Base-by-base conservation (phyloP, 1,140 invertebrate genomes). In the Drosophila gunungcola region DNA sequence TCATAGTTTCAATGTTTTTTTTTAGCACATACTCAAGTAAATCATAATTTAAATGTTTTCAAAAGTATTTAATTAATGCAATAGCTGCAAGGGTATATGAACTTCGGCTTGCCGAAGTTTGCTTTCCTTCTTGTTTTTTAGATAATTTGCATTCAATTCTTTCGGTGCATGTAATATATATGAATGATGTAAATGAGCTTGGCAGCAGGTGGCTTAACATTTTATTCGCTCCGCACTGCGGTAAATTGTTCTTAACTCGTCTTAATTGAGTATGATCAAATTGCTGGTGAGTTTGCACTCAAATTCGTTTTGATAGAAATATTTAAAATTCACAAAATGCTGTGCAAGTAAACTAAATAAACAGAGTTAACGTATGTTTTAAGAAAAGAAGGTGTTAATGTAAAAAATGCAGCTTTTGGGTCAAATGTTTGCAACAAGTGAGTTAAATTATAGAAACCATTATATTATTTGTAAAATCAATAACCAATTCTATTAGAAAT, bases 191-290 rank as follows among this genome's bases (percentile, higher is more conserved):
- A 73, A 73, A 73, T 73, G 68, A 61, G 69, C 55, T 38, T 43
- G 69, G 48, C 68, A 73, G 69, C 69, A 73, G 69, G 69, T 73
- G 69, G 69, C 69, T 73, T 73, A 73, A 70, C 65, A 72, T 56
- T 57, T 70, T 46, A 49, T 65, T 34, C 11, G 32, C 64, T 70
- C 49, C 11, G 12, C 27, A 38, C 39, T 10, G 34, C 42, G 48
- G 64, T 69, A 70, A 70, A 70, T 70, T 39, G 53, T 55, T 57
- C 29, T 70, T 70, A 72, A 57, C 36, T 36, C 43, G 43, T 13
- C 42, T 72, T 72, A 72, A 72, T 72, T 72, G 68, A 49, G 68
- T 29, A 39, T 46, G 36, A 73, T 73, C 46, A 52, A 60, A 68
- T 52, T 12, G 38, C 32, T 13, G 60, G 9, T 11, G 54, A 46